Evolutionary conservation across 2,888 invertebrate genomes (phyloP).

Genomic region (Emmelina monodactyla): DNA sequence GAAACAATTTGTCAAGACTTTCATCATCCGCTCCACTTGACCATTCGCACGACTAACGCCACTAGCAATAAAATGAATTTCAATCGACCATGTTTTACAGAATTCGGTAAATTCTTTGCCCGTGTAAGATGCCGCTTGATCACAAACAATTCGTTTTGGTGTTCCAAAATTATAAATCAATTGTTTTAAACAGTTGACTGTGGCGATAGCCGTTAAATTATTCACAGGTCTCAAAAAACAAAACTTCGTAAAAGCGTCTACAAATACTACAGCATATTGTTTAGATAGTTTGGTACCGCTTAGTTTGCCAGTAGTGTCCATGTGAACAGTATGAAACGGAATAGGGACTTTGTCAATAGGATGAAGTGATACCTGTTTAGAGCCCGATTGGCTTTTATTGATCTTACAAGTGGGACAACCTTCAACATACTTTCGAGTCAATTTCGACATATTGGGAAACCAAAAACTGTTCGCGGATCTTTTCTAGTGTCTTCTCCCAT

Average conservation of each 20-base stretch:
- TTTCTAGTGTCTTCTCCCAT: conserved; percentile 10
- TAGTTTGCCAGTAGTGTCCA: conserved; percentile 5
- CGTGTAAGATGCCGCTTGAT: too few species aligned
- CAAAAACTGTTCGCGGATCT: conserved; percentile 10
- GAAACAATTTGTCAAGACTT: neutral
- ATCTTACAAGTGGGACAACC: conserved; percentile 10
- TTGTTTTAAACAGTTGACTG: neutral
- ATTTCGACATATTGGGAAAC: conserved; percentile 10
- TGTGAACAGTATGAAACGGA: conserved; percentile 8
- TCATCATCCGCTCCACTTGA: neutral
- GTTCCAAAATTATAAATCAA: neutral
- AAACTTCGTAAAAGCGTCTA: conserved; percentile 7
- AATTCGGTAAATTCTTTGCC: neutral
- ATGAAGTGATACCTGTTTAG: conserved; percentile 4
- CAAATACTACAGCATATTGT: neutral
- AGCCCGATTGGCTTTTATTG: conserved; percentile 2
- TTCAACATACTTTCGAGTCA: conserved; percentile 8
- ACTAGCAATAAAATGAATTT: neutral
- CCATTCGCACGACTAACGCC: neutral
- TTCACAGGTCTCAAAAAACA: neutral
- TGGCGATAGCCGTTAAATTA: neutral
- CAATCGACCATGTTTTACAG: neutral
- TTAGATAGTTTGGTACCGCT: neutral
- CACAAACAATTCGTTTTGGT: neutral
- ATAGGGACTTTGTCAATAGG: conserved; percentile 7